phyloP scores from a whole-genome alignment of 2,888 invertebrate genomes.

The Mythimna lalbum region DNA sequence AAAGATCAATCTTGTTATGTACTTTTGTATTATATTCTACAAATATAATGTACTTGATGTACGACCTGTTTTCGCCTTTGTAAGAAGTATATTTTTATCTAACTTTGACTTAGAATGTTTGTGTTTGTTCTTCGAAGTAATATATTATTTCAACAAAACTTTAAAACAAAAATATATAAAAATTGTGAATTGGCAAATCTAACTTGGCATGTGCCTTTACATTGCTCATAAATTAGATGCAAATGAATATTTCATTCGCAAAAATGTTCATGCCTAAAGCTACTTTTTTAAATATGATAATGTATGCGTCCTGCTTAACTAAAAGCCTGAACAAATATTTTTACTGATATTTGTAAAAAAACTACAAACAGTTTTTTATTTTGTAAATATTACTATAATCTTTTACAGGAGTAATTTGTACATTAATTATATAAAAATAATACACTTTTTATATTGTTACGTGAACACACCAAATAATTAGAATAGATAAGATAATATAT shows the following conservation, averaged over 20 bases:
- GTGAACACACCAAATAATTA: slow-evolving; percentile 65
- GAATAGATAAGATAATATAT: slow-evolving; percentile 42
- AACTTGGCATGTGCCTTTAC: not conserved
- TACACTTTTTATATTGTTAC: slow-evolving; percentile 40
- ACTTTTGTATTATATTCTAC: not conserved
- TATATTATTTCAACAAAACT: not conserved
- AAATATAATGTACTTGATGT: too few relatives aligned
- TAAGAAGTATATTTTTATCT: not conserved
- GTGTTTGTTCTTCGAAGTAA: not conserved
- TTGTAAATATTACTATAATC: not conserved
- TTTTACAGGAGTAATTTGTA: slow-evolving; percentile 25
- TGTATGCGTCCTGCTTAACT: not conserved
- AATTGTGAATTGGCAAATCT: not conserved
- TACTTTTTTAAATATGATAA: slow-evolving; percentile 9
- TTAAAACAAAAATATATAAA: not conserved
- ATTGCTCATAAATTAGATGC: slow-evolving; percentile 1
- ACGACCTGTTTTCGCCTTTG: not conserved
- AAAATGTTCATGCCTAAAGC: not conserved
- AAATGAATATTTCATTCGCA: slow-evolving; percentile 29
- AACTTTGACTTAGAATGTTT: too few relatives aligned
- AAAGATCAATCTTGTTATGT: not conserved
- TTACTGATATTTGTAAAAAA: slow-evolving; percentile 7
- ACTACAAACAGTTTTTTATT: not conserved
- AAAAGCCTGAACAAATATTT: not conserved
- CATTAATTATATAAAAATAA: slow-evolving; percentile 15